Evolutionary conservation across 2,797 vertebrate species (phyloP), one percentile per base, ranked within the genome.

Genomic region (Sebastes cheni): DNA sequence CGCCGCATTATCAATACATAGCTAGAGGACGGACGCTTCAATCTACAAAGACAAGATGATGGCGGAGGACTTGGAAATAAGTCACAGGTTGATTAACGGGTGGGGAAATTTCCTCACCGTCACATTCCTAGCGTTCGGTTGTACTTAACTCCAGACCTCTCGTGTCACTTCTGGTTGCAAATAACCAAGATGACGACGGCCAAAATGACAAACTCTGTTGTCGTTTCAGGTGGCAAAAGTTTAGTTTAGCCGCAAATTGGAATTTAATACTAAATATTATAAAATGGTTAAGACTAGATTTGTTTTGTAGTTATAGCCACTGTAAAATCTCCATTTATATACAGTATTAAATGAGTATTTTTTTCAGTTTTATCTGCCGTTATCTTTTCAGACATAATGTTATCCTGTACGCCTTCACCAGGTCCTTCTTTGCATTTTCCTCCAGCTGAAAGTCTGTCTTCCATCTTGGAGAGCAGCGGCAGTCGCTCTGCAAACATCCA

Each of bases 401-500:
- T 27, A 22, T 36, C 42, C 64, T 59, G 9, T 32, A 22, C 36
- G 39, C 32, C 56, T 68, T 52, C 70, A 46, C 9, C 52, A 27
- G 65, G 11, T 30, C 5, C 32, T 34, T 42, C 25, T 36, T 67
- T 77, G 54, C 34, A 39, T 42, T 52, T 39, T 42, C 27, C 55
- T 54, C 0, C 50, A 75, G 65, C 46, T 75, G 60, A 54, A 80
- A 86, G 66, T 25, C 30, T 46, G 23, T n/a, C 27, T 81, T 71
- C 72, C 5, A 59, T 83, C 32, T 66, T 7, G 5, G 36, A 46
- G 13, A 50, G 75, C 65, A 39, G 67, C 67, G 56, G 70, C 77
- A 20, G 61, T 36, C n/a, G 2, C 70, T 83, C 70, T 74, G 56
- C 36, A 85, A 86, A 85, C 81, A 73, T 79, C 79, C 73, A 76